Conservation (phyloP, 2,888 invertebrate species). For the Allygus modestus region DNA sequence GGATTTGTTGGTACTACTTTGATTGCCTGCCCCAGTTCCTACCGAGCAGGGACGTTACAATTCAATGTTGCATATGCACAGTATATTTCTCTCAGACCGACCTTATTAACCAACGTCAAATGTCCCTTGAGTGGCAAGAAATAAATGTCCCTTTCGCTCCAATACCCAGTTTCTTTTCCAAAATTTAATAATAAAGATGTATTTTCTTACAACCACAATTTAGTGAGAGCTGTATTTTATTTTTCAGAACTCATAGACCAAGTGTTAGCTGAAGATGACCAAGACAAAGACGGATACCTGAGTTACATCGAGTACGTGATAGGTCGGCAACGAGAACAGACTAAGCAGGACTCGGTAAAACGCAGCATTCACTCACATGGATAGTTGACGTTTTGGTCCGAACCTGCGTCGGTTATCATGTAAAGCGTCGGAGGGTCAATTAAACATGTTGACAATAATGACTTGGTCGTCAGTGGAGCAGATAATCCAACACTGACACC, state of each 20-base stretch:
- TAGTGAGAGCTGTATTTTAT: background rate
- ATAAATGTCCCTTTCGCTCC: too few relatives aligned
- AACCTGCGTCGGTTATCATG: background rate
- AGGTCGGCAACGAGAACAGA: slow-evolving; percentile 73
- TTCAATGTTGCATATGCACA: too few relatives aligned
- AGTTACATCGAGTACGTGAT: slow-evolving; percentile 89
- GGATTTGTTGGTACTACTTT: too few relatives aligned
- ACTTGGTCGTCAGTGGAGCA: background rate
- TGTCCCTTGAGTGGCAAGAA: too few relatives aligned
- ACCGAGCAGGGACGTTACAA: too few relatives aligned
- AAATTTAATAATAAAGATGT: too few relatives aligned
- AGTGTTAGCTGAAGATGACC: slow-evolving; percentile 89
- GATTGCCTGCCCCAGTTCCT: too few relatives aligned
- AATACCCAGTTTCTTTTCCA: too few relatives aligned
- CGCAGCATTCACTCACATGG: slow-evolving; percentile 36
- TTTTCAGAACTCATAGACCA: slow-evolving; percentile 88
- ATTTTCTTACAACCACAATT: too few relatives aligned
- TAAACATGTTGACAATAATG: background rate
- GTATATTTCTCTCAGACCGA: too few relatives aligned
- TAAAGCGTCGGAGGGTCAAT: background rate
- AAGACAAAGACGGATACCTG: slow-evolving; percentile 90
- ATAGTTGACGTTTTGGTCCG: background rate
- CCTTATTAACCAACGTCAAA: too few relatives aligned
- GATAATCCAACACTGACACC: too few relatives aligned
- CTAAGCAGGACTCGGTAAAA: slow-evolving; percentile 56